Evolutionary conservation across 2,113 vertebrate species (phyloP), one percentile per base, ranked within the genome.

Genomic region (Calyptommatus sinebrachiatus): DNA sequence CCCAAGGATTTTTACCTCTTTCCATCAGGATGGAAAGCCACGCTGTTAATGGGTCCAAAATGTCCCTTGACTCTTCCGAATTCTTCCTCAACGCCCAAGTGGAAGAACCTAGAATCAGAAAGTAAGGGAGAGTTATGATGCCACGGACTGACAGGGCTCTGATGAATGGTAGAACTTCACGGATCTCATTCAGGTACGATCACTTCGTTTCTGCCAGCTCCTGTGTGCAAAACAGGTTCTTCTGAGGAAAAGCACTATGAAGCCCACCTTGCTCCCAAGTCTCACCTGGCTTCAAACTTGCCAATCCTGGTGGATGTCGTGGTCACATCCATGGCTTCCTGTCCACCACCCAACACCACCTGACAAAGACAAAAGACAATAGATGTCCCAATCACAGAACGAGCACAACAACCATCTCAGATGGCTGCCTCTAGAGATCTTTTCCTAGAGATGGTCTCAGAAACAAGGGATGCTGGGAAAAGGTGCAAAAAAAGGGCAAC

Each of bases 311-410:
- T 99, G 79, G 98, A 99, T 31, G 98, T 99, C 0, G 98, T 99
- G 57, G 98, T 99, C 75, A 99, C 98, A 82, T 99, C 98, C 98
- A 99, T 99, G 90, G 98, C 98, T 86, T 99, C 98, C 82, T 99
- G 98, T 75, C 98, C 98, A 70, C 98, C 98, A 41, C 98, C 98
- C 88, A 99, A 96, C 79, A 99, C 98, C 7, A 99, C 98, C 98
- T 98, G 91, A 65, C 66, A 22, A 22, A 18, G 46, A 79, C 1
- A 62, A 73, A 77, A 78, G 71, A 31, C 24, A 10, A 63, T 28
- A 76, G 0, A 53, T 48, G 5, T 8, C 46, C 48, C 14, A 2
- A 1, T 1, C 2, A 29, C n/a, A n/a, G n/a, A 0, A 0, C 12
- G 26, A 35, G 72, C 46, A 5, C n/a, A 24, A 63, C 21, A 20